Evolutionary conservation across 1,140 invertebrate genomes (phyloP).

Genomic region (Atopsyche davidsoni): DNA sequence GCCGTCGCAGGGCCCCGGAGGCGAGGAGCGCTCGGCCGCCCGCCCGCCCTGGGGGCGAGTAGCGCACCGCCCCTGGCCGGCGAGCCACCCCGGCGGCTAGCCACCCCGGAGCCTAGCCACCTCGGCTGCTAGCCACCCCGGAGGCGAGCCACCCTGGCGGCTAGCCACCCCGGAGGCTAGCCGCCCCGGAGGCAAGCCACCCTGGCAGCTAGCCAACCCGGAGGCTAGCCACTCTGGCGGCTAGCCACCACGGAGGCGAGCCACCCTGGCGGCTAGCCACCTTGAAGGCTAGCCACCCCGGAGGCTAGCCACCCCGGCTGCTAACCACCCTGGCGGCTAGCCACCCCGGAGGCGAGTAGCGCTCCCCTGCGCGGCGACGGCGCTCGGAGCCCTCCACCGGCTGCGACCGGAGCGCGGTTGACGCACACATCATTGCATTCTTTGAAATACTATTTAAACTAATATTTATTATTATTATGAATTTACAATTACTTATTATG

Average conservation of each 20-base stretch:
- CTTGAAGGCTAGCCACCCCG: neutral
- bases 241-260: neutral
- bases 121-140: neutral
- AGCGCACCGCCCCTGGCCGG: neutral
- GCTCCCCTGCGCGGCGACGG: too few species aligned
- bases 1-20: slow-evolving; percentile 1
- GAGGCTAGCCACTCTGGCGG: neutral
- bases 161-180: neutral
- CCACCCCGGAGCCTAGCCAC: slow-evolving; percentile 2
- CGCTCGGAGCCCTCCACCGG: slow-evolving; percentile 3
- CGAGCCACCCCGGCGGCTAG: neutral
- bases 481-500: slow-evolving; percentile 35
- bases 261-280: slow-evolving; percentile 6
- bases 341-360: too few species aligned
- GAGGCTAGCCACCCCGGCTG: neutral
- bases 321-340: neutral
- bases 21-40: slow-evolving; percentile 2
- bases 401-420: slow-evolving; percentile 8
- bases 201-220: neutral
- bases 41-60: neutral
- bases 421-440: slow-evolving; percentile 27
- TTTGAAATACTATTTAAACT: slow-evolving; percentile 24
- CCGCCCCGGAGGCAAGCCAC: slow-evolving; percentile 4
- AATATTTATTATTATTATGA: slow-evolving; percentile 48
- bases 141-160: neutral